These are phyloP conservation scores for Lycaena phlaeas DNA, from an alignment of 2,888 invertebrate species.

Conservation along the genomic window DNA sequence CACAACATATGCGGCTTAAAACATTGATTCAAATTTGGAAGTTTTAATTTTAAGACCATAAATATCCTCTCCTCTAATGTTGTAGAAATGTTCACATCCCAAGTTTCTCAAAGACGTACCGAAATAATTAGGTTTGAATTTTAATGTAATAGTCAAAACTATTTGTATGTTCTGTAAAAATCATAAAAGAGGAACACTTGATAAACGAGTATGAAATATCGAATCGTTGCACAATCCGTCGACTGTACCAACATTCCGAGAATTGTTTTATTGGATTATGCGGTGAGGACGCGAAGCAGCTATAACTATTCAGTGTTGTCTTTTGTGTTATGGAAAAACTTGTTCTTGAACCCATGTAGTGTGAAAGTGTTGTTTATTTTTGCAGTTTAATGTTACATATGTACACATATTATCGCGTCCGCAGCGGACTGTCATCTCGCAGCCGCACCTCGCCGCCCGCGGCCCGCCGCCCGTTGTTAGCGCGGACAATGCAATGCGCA, in stretches of 20 bases:
- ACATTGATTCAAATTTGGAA: no score
- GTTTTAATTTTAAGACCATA: no score
- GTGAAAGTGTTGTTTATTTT: slow-evolving; percentile 72
- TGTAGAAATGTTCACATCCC: no score
- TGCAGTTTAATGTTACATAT: slow-evolving; percentile 74
- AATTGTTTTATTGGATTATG: slow-evolving; percentile 74
- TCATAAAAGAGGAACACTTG: no score
- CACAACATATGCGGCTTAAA: no score
- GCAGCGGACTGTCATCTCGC: slow-evolving; percentile 53
- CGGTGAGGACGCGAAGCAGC: slow-evolving; percentile 68
- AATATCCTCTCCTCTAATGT: no score
- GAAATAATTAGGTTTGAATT: no score
- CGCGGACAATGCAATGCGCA: slow-evolving; percentile 38
- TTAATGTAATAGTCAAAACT: no score
- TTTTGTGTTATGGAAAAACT: slow-evolving; percentile 75
- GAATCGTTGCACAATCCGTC: slow-evolving; percentile 28
- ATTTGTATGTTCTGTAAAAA: no score
- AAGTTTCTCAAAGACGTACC: no score
- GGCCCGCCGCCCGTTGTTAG: slow-evolving; percentile 43
- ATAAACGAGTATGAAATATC: slow-evolving; percentile 2
- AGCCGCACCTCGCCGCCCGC: slow-evolving; percentile 30
- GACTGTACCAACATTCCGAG: slow-evolving; percentile 67
- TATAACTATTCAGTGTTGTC: slow-evolving; percentile 74
- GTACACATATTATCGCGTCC: slow-evolving; percentile 70
- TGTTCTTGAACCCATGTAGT: slow-evolving; percentile 74